These are phyloP conservation scores for Steinernema hermaphroditum DNA, from an alignment of 2,888 invertebrate species.

Conservation along the genomic window DNA sequence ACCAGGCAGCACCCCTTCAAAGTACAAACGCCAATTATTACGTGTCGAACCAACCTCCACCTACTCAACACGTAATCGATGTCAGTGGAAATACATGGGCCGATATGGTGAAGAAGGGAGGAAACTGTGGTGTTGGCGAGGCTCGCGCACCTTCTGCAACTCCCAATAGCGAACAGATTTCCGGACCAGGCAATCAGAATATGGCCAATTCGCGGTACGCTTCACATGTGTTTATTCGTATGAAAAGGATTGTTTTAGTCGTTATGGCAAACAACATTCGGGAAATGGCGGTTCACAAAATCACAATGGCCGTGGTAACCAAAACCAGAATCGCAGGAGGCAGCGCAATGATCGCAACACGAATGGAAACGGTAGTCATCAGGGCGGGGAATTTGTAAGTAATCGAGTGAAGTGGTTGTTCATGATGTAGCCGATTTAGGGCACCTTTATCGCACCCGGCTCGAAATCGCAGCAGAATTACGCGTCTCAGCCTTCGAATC, in stretches of 20 bases:
- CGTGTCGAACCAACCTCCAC: conserved; percentile 11
- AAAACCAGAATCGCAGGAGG: conserved; percentile 5
- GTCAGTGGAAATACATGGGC: conserved; percentile 32
- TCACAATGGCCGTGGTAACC: conserved; percentile 10
- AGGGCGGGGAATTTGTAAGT: conserved; percentile 9
- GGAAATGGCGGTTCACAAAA: not conserved
- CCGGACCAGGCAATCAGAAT: too few species aligned
- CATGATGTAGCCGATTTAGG: not conserved
- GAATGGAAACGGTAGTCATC: not conserved
- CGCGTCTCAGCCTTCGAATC: not conserved
- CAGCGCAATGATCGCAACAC: not conserved
- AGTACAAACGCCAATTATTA: not conserved
- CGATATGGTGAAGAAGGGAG: conserved; percentile 34
- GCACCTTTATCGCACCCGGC: not conserved
- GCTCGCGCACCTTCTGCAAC: conserved; percentile 4
- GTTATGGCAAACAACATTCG: not conserved
- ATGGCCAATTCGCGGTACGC: not conserved
- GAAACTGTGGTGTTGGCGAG: conserved; percentile 32
- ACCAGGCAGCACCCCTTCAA: conserved; percentile 5
- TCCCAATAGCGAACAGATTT: too few species aligned
- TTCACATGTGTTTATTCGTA: not conserved
- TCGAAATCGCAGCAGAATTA: not conserved
- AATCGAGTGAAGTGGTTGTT: too few species aligned
- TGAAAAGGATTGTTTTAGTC: conserved; percentile 1
- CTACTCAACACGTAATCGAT: not conserved